These are phyloP conservation scores for Psilopsiagon aymara DNA, from an alignment of 2,113 vertebrate species.

Conservation along the genomic window DNA sequence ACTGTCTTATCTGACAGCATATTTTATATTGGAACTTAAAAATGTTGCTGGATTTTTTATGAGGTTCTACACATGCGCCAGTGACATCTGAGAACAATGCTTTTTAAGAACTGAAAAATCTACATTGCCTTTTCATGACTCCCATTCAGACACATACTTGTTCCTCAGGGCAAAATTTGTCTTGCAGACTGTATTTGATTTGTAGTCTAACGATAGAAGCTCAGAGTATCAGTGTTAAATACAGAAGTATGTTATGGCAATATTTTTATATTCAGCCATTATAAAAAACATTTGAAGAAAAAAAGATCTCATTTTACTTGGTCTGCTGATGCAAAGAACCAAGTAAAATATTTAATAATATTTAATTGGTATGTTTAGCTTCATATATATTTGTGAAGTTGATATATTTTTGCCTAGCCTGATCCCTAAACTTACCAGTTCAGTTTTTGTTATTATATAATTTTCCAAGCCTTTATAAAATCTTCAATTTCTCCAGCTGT, in stretches of 20 bases:
- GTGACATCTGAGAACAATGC: neutral
- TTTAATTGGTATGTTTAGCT: neutral
- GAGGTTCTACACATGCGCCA: neutral
- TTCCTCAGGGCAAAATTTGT: neutral
- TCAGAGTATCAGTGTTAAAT: neutral
- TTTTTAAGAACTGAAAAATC: neutral
- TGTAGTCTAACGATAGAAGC: neutral
- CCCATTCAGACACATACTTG: neutral
- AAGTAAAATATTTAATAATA: neutral
- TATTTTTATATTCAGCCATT: neutral
- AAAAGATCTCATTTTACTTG: neutral
- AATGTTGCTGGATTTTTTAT: neutral
- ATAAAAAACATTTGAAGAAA: neutral
- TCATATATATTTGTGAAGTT: neutral
- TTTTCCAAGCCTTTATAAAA: neutral
- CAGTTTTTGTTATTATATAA: neutral
- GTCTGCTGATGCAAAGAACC: neutral
- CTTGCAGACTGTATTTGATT: neutral
- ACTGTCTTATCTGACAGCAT: neutral
- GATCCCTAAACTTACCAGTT: neutral
- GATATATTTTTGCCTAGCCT: neutral
- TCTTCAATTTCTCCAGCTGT: neutral
- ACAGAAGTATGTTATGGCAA: neutral
- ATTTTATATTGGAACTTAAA: neutral
- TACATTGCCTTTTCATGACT: neutral